These are phyloP conservation scores for Eledone cirrhosa DNA, from an alignment of 2,888 invertebrate species.

Conservation along the genomic window DNA sequence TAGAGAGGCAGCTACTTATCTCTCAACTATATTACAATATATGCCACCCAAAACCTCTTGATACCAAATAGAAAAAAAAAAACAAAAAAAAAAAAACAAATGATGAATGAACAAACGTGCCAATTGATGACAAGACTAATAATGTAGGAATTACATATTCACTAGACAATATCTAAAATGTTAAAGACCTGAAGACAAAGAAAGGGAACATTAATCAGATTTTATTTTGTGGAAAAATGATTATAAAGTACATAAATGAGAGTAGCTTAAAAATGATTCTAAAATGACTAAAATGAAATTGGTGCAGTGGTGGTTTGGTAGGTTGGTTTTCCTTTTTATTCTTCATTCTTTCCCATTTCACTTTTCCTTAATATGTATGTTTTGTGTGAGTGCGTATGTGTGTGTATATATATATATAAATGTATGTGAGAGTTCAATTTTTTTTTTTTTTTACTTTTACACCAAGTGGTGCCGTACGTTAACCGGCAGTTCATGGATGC, in stretches of 20 bases:
- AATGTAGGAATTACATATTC: too few species aligned
- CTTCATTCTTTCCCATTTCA: too few species aligned
- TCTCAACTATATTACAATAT: too few species aligned
- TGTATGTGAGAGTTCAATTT: background rate
- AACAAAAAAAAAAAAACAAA: too few species aligned
- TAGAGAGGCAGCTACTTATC: too few species aligned
- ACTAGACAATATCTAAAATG: too few species aligned
- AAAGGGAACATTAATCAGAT: slow-evolving; percentile 17
- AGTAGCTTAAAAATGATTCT: slow-evolving; percentile 23
- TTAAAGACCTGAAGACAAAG: background rate
- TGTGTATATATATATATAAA: background rate
- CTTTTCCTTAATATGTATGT: background rate
- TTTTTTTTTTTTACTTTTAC: background rate
- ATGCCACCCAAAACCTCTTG: too few species aligned
- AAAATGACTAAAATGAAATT: background rate
- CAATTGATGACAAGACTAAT: too few species aligned
- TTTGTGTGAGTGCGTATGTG: background rate
- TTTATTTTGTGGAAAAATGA: slow-evolving; percentile 25
- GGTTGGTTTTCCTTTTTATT: too few species aligned
- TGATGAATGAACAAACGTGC: too few species aligned
- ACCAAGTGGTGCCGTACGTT: background rate
- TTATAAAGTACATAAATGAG: slow-evolving; percentile 20
- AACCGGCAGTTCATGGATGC: background rate
- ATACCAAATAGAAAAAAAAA: too few species aligned
- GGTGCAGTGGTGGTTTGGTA: too few species aligned